A percentile compares a stretch with the other conserved stretches of the same genome.
Evolutionary conservation across 2,797 vertebrate genomes (phyloP).

Genomic region (Sebastes hubbsi): DNA sequence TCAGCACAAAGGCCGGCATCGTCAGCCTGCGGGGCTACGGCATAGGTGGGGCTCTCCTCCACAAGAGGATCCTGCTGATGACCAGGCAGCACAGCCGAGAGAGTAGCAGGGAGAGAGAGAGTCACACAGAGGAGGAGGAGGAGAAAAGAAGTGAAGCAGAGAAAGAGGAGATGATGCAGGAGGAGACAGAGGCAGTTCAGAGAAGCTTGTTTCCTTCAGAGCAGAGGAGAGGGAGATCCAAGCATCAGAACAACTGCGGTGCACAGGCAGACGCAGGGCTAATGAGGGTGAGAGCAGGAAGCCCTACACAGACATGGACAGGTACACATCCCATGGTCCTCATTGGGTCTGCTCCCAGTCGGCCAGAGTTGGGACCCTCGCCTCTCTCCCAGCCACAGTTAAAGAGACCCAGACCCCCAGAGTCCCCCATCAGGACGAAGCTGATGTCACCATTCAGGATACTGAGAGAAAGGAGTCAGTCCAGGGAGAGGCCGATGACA

Average conservation of each 20-base stretch:
- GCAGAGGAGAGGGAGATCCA: slow-evolving; percentile 42
- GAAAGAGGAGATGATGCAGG: neutral
- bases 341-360: neutral
- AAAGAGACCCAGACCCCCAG: slow-evolving; percentile 62
- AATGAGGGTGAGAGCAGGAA: slow-evolving; percentile 9
- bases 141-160: neutral
- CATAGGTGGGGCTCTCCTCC: slow-evolving; percentile 96
- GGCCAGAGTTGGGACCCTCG: neutral
- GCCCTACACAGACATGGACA: neutral
- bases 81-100: slow-evolving; percentile 72
- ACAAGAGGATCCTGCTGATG: slow-evolving; percentile 88
- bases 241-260: neutral
- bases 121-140: neutral
- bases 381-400: neutral
- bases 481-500: slow-evolving; percentile 80
- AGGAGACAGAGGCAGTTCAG: slow-evolving; percentile 30
- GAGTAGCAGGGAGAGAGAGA: slow-evolving; percentile 36
- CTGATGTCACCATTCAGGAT: slow-evolving; percentile 81
- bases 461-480: slow-evolving; percentile 87
- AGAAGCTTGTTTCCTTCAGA: slow-evolving; percentile 28
- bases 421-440: slow-evolving; percentile 72
- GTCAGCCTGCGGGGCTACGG: slow-evolving; percentile 88
- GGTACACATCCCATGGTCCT: neutral
- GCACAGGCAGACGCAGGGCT: slow-evolving; percentile 3
- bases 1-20: slow-evolving; percentile 85